Conservation (phyloP, 2,888 invertebrate species). For the Netelia melanura region DNA sequence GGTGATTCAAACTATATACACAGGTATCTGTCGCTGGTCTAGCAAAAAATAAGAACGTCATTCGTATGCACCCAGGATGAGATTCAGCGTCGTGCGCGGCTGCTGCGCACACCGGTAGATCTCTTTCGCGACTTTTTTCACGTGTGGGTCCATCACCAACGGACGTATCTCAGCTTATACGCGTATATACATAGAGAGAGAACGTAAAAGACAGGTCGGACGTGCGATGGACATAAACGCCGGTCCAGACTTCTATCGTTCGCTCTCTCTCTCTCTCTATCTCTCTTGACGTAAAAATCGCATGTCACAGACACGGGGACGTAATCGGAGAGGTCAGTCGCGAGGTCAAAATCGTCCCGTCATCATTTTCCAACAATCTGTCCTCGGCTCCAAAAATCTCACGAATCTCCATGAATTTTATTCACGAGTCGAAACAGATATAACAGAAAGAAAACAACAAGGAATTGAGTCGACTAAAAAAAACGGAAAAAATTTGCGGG, state of each 20-base stretch:
- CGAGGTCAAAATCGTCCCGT: conserved; percentile 50
- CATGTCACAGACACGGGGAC: conserved; percentile 59
- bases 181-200: background rate
- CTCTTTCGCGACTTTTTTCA: conserved; percentile 33
- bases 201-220: conserved; percentile 66
- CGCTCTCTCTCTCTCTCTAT: background rate
- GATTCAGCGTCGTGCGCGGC: conserved; percentile 27
- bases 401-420: conserved; percentile 22
- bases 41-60: conserved; percentile 59
- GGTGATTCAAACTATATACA: conserved; percentile 34
- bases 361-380: conserved; percentile 36
- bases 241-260: background rate
- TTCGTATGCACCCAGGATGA: conserved; percentile 63
- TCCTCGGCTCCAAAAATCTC: conserved; percentile 35
- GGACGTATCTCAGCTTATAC: conserved; percentile 38
- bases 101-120: conserved; percentile 20
- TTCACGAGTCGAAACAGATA: background rate
- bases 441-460: background rate
- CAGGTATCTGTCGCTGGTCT: conserved; percentile 17
- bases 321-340: conserved; percentile 58
- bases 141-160: conserved; percentile 58
- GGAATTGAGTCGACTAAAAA: background rate
- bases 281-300: conserved; percentile 44
- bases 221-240: conserved; percentile 64
- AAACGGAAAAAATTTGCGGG: too few species aligned